Percentiles rank a stretch among this genome's conserved stretches.
Conservation (phyloP, 2,113 vertebrate genomes). For the Cisticola juncidis region DNA sequence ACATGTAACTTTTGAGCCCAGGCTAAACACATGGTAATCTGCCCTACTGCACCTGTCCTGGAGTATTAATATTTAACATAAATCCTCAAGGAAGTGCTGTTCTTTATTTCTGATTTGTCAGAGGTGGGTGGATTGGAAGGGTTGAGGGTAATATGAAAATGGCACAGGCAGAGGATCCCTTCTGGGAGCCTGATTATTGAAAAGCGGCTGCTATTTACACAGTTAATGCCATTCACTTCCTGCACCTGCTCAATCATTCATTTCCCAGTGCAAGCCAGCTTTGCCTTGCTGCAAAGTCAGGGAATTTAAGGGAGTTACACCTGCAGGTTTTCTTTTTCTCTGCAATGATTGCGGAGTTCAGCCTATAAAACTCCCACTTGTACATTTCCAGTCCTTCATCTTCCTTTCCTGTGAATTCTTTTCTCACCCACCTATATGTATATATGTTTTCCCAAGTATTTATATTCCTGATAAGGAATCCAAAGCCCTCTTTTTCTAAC, state of each 20-base stretch:
- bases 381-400: background rate
- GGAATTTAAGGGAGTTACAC: conserved; percentile 29
- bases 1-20: background rate
- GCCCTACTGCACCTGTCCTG: background rate
- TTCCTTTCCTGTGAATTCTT: background rate
- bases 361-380: background rate
- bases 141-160: conserved; percentile 16
- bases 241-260: conserved; percentile 47
- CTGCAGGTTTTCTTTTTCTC: conserved; percentile 1
- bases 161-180: background rate
- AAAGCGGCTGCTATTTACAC: conserved; percentile 59
- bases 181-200: conserved; percentile 43
- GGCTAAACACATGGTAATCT: background rate
- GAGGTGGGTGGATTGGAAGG: background rate
- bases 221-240: conserved; percentile 49
- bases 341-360: background rate
- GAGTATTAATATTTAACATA: background rate
- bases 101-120: background rate
- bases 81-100: background rate
- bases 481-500: background rate
- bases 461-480: background rate
- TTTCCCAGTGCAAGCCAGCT: conserved; percentile 18
- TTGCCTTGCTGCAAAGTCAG: conserved; percentile 12
- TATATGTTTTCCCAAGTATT: background rate
- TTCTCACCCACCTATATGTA: background rate